These are phyloP conservation scores for Sphyrna mokarran DNA, from an alignment of 2,113 vertebrate genomes.

Conservation along the genomic window DNA sequence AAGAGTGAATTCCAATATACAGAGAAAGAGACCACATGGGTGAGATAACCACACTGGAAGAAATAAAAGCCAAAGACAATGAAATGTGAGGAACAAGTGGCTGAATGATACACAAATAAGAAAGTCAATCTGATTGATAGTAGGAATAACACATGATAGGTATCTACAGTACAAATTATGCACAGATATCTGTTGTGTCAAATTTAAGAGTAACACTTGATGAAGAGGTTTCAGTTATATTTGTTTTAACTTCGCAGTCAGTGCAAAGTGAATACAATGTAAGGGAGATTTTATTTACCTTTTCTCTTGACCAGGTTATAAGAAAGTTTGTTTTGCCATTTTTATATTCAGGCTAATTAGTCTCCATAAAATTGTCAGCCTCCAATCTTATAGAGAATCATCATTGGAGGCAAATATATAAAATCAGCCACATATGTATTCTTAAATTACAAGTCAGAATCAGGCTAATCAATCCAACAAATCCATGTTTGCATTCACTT, in stretches of 20 bases:
- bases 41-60: background rate
- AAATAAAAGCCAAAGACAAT: background rate
- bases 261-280: background rate
- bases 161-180: background rate
- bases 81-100: background rate
- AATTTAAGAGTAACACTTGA: background rate
- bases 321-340: background rate
- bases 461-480: background rate
- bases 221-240: background rate
- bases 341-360: background rate
- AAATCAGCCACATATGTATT: background rate
- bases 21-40: background rate
- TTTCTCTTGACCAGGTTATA: background rate
- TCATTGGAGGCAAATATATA: background rate
- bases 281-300: background rate
- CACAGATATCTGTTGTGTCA: background rate
- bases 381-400: background rate
- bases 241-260: background rate
- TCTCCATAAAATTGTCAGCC: background rate
- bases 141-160: background rate
- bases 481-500: background rate
- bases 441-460: background rate
- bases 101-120: background rate
- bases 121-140: background rate
- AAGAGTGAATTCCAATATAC: background rate